Evolutionary conservation across 2,888 invertebrate species (phyloP), one percentile per base, ranked within the genome.

Genomic region (Drosophila antonietae): DNA sequence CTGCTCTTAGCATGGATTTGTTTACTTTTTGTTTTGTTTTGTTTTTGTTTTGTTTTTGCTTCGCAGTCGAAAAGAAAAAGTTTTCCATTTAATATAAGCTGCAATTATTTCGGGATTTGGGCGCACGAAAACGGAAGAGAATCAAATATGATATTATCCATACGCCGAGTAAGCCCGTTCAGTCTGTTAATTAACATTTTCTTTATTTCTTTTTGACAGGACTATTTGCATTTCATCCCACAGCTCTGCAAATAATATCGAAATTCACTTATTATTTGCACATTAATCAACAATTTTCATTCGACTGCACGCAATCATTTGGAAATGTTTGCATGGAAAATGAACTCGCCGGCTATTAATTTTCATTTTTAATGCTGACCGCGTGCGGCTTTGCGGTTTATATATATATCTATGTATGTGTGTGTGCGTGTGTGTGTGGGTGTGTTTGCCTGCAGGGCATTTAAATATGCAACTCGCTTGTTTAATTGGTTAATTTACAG

Each of bases 221-320:
- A 28, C 23, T 46, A 37, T 59, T 59, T 47, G 39, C 37, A 28
- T 59, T 39, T 57, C 15, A 3, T 28, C n/a, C 31, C 49, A 51
- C 49, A 31, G 60, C 35, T 49, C 47, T 15, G 43, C 72, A 69
- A 69, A 75, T 52, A 47, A 51, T 49, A 59, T 59, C 58, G 61
- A 66, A 66, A 70, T 75, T 70, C 62, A 60, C 43, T 76, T 63
- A 59, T 76, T 75, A 59, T 65, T 52, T 65, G 59, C 64, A 68
- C 85, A 84, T 88, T 80, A 89, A 89, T 86, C 88, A 88, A 73
- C 67, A 61, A 78, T 83, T 66, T 58, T 6, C 53, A 55, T 44
- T 41, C 47, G 61, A 52, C 52, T 10, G 55, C n/a, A 57, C 28
- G 62, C 82, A 89, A 75, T 80, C 69, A 80, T 69, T 75, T 78